Evolutionary conservation across 2,113 vertebrate genomes (phyloP).

Genomic region (Orientallactaga bullata): DNA sequence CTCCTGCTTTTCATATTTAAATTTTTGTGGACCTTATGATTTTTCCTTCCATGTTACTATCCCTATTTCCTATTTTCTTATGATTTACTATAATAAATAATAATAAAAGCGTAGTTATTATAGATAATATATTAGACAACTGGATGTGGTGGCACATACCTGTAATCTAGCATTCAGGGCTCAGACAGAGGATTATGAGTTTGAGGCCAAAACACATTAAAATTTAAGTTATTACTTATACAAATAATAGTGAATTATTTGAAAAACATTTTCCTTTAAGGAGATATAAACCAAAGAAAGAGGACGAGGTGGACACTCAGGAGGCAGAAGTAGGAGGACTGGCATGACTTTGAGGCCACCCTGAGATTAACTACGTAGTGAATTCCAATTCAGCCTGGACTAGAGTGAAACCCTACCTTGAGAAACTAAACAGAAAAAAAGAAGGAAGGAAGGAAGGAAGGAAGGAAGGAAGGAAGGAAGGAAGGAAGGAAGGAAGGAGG

Average conservation of each 20-base stretch:
- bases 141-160: not conserved
- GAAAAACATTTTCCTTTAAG: not conserved
- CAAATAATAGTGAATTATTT: slow-evolving; percentile 4
- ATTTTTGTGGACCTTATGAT: not conserved
- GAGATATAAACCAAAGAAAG: not conserved
- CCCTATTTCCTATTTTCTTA: not conserved
- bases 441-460: no score
- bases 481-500: no score
- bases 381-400: no score
- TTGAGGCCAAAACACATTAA: not conserved
- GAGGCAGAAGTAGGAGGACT: no score
- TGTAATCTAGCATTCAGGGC: no score
- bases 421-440: no score
- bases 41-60: slow-evolving; percentile 1
- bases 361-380: no score
- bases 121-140: not conserved
- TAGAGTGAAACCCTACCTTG: no score
- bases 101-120: not conserved
- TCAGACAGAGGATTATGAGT: not conserved
- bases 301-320: no score
- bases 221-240: not conserved
- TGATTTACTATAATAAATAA: slow-evolving; percentile 19
- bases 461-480: no score
- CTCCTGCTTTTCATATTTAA: not conserved
- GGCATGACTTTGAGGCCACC: no score